Base-by-base conservation (phyloP, 2,113 vertebrate genomes). In the Ariopsis seemanni region DNA sequence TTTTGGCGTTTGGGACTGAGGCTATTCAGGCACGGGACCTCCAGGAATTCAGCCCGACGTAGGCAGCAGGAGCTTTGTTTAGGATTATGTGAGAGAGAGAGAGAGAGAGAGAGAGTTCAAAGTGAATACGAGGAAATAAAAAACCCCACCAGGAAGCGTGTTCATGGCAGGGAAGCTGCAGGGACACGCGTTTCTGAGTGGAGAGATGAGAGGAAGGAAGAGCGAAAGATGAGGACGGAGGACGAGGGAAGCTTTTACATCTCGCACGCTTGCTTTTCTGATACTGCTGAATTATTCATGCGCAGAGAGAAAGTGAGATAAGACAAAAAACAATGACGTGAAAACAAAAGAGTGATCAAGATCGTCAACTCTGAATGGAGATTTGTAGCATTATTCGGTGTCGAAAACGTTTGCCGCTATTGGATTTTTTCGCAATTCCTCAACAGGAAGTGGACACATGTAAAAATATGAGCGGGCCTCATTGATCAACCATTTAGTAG, bases 241-340 rank as follows among this genome's bases (percentile, higher is more conserved):
- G 27, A 48, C 11, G 25, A 79, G 52, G 1, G 25, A 14, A 27
- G 12, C 52, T 80, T 62, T 77, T 10, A 27, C 52, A 30, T 55
- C 74, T 84, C 86, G 77, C 84, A 63, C 86, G 78, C 57, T 69
- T 58, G 8, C 72, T 34, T 58, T 78, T 57, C 57, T 27, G 74
- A 65, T 88, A 86, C 88, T 87, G n/a, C 90, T 94, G 93, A 94
- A 94, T 95, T 93, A 95, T 95, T 94, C 42, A 83, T 58, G 5
- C 72, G 1, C 12, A n/a, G 25, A 27, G 55, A 42, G 62, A 67
- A 48, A 58, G 63, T 30, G 55, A 85, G 55, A 92, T 88, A 83
- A 69, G 84, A 90, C 25, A 52, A 27, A 86, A 85, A 83, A 58
- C 83, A 77, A 74, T 27, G 85, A 52, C 72, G 20, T 72, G 17